phyloP scores from a whole-genome alignment of 2,888 invertebrate genomes.

The Zaprionus lineosus region DNA sequence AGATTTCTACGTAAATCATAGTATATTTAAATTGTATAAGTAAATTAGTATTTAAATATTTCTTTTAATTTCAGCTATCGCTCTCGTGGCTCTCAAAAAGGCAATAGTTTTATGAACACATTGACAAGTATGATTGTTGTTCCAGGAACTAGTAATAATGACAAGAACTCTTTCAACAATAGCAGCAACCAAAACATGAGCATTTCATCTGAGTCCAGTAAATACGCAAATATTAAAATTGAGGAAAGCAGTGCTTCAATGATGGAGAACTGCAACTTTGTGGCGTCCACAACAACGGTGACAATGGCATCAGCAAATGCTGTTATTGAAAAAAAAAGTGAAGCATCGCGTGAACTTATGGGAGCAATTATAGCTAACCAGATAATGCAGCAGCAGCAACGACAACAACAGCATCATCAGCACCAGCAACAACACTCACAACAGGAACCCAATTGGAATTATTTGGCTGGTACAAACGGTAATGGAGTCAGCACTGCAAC shows the following conservation, averaged over 20 bases:
- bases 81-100: constrained; percentile 54
- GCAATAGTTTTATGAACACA: constrained; percentile 15
- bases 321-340: constrained; percentile 51
- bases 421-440: constrained; percentile 58
- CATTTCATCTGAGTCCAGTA: constrained; percentile 41
- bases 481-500: constrained; percentile 38
- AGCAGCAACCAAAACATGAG: constrained; percentile 59
- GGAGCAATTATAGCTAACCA: constrained; percentile 59
- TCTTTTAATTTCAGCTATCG: too few relatives aligned
- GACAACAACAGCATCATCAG: too few relatives aligned
- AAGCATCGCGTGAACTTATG: constrained; percentile 40
- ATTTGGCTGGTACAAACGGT: constrained; percentile 60
- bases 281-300: constrained; percentile 34
- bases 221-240: constrained; percentile 72
- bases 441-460: constrained; percentile 71
- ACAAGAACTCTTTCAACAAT: constrained; percentile 51
- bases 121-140: constrained; percentile 16
- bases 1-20: too few relatives aligned
- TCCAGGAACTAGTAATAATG: constrained; percentile 34
- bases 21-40: too few relatives aligned
- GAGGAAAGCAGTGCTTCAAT: constrained; percentile 58
- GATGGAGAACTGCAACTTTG: constrained; percentile 57
- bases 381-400: constrained; percentile 51
- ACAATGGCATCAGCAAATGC: constrained; percentile 28
- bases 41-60: too few relatives aligned